Conservation (phyloP, 2,888 invertebrate species). For the Archips xylosteana region DNA sequence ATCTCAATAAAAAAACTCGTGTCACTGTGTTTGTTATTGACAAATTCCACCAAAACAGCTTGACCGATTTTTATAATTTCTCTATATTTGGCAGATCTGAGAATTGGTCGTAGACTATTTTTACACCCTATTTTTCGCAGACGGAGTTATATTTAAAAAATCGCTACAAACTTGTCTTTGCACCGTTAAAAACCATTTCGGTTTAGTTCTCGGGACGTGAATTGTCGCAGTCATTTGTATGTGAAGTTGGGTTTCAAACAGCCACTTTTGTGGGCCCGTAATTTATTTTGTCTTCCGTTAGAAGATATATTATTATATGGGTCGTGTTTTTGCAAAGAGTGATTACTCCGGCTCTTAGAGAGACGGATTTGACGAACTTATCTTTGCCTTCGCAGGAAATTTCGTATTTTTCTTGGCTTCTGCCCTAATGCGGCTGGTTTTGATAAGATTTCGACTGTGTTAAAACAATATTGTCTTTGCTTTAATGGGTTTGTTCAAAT, state of each 20-base stretch:
- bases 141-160: not conserved
- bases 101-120: too few relatives aligned
- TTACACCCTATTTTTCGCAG: too few relatives aligned
- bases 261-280: slow-evolving; percentile 5
- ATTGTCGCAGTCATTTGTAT: slow-evolving; percentile 20
- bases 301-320: not conserved
- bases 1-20: too few relatives aligned
- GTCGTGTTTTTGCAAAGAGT: slow-evolving; percentile 15
- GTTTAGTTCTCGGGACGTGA: slow-evolving; percentile 13
- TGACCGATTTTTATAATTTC: too few relatives aligned
- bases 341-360: slow-evolving; percentile 15
- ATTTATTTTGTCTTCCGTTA: slow-evolving; percentile 23
- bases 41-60: too few relatives aligned
- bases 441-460: slow-evolving; percentile 16
- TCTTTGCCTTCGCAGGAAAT: slow-evolving; percentile 13
- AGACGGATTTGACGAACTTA: slow-evolving; percentile 27
- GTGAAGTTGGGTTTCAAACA: slow-evolving; percentile 10
- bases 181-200: slow-evolving; percentile 14
- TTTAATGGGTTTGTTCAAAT: not conserved
- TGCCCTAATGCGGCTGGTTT: slow-evolving; percentile 5
- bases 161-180: not conserved
- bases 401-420: slow-evolving; percentile 35
- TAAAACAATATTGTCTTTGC: slow-evolving; percentile 12
- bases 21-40: too few relatives aligned
- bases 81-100: too few relatives aligned